Evolutionary conservation across 2,888 invertebrate species (phyloP), one percentile per base, ranked within the genome.

Genomic region (Willowsia nigromaculata): DNA sequence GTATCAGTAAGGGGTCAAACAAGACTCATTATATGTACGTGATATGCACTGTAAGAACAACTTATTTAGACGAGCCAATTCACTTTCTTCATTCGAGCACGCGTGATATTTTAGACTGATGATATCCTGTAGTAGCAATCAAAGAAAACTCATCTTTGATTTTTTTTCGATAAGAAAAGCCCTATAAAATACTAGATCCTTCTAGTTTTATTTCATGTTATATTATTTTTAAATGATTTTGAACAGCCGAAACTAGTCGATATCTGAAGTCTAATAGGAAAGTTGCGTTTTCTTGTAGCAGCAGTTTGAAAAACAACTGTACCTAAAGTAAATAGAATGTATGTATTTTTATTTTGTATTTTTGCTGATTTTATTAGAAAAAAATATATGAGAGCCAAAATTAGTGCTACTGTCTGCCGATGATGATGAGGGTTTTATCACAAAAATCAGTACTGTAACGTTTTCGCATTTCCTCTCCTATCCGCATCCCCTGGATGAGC

Each of bases 401-500:
- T 9, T 25, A 15, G 13, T 30, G 65, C 15, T 65, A 22, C 22
- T 4, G 1, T 33, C 25, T 74, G 22, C 25, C 13, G 71, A 6
- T 33, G 65, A 47, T 74, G 71, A 43, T 74, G 47, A 74, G 25
- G 47, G 47, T 25, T 74, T 71, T 43, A 13, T 4, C 47, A 74
- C 27, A 74, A 74, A 76, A 80, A 80, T 59, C 59, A 56, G 80
- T 40, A 80, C 37, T 59, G 37, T 59, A 59, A 59, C 40, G 15
- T 65, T 47, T 43, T 81, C 47, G 9, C 43, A 85, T 71, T 74
- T 71, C 68, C 84, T 53, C 84, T 71, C 65, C 50, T 53, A 80
- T 80, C 65, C 82, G n/a, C n/a, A n/a, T n/a, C 37, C 18, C 71
- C 85, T 85, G 85, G 85, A 85, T 85, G 74, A 71, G n/a, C n/a